Evolutionary conservation across 1,140 invertebrate genomes (phyloP).

Genomic region (Ptiloglossa arizonensis): DNA sequence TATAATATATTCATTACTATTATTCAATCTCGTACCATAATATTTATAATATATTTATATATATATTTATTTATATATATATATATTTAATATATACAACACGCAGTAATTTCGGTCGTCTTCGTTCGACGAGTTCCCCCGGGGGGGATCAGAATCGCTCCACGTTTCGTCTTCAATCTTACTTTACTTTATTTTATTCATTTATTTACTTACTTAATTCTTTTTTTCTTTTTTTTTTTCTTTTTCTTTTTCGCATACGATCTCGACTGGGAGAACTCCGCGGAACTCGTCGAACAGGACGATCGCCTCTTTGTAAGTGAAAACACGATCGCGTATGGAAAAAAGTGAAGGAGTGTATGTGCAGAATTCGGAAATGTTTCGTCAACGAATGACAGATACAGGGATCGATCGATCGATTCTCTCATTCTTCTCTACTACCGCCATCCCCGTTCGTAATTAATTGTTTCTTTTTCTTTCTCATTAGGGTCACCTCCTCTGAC

Average conservation of each 20-base stretch:
- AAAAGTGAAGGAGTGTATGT: constrained; percentile 59
- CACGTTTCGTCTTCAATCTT: no score
- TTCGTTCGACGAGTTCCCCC: constrained; percentile 54
- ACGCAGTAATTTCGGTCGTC: constrained; percentile 65
- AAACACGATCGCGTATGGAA: constrained; percentile 61
- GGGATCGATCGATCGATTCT: constrained; percentile 4
- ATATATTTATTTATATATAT: constrained; percentile 71
- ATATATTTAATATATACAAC: constrained; percentile 79
- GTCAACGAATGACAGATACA: constrained; percentile 45
- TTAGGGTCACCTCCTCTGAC: not conserved
- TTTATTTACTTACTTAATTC: no score
- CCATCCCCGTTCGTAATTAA: not conserved
- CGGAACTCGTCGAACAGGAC: constrained; percentile 54
- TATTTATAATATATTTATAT: constrained; percentile 74
- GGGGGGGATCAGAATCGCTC: no score
- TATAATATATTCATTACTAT: constrained; percentile 74
- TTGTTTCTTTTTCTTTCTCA: not conserved
- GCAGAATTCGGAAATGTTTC: constrained; percentile 66
- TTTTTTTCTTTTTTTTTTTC: not conserved
- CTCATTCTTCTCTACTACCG: not conserved
- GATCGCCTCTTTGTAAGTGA: constrained; percentile 59
- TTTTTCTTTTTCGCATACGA: constrained; percentile 1
- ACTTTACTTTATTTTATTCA: no score
- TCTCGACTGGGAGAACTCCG: constrained; percentile 15
- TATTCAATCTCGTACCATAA: constrained; percentile 71